Base-by-base conservation (phyloP, 1,140 invertebrate species). In the Zaprionus nigranus region DNA sequence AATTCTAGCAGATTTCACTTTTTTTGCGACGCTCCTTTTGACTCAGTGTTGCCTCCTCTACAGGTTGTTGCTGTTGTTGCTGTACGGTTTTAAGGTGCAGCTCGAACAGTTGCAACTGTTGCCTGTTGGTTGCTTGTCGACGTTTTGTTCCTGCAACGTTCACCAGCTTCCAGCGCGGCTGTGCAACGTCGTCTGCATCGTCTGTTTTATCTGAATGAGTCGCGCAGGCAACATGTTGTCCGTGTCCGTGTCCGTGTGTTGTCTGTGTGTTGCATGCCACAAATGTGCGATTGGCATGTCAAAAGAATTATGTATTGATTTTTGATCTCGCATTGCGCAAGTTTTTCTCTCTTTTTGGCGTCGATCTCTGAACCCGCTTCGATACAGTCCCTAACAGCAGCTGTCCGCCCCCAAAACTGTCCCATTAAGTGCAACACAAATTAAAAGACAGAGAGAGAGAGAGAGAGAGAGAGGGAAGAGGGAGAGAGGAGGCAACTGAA, bases 291-390 rank as follows among this genome's bases (percentile, higher is more conserved):
- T 90, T 90, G 85, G 86, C 81, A 90, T 90, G 85, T 90, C 85
- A 90, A 90, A 90, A 90, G 76, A 90, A 90, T 90, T 90, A 90
- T 90, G 85, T 90, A 90, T 90, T 90, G 85, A 90, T 90, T 90
- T 90, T 90, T 85, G 85, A 88, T 88, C 84, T 88, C 58, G 36
- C 51, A 80, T 63, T 65, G 84, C 75, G 75, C 59, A 81, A 83
- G 66, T 75, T 56, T 75, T 49, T 49, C 12, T 49, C 12, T 13
- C 20, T 51, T 51, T 22, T 57, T 24, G n/a, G 5, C 62, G 15
- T 38, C 66, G 40, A 40, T 34, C 51, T 58, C 28, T 51, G 61
- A 67, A 74, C 78, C 60, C 59, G 43, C 17, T 20, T 3, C 0
- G 17, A n/a, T 20, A n/a, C 28, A n/a, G n/a, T n/a, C 54, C 54